These are phyloP conservation scores for Sphaeramia orbicularis DNA, from an alignment of 2,797 vertebrate species.

Conservation along the genomic window DNA sequence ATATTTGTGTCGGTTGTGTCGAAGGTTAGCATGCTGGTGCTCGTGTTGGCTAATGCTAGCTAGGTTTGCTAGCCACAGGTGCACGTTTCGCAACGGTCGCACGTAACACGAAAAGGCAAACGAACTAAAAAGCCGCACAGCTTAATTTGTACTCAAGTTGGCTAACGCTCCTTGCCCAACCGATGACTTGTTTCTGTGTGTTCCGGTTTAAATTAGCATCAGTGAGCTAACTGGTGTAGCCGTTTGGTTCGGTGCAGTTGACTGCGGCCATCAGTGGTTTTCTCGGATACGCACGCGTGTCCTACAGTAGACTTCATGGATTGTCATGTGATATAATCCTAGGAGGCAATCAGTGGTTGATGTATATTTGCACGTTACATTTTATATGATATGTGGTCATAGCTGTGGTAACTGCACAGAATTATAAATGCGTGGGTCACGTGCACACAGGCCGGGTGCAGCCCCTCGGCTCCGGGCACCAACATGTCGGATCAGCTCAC, in stretches of 20 bases:
- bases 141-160: no score
- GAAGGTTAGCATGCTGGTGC: conserved; percentile 18
- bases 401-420: not conserved
- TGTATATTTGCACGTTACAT: accelerated
- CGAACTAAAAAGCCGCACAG: no score
- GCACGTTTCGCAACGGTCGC: conserved; percentile 25
- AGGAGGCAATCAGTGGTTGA: no score
- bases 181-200: no score
- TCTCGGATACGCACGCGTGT: not conserved
- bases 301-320: not conserved
- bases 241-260: not conserved
- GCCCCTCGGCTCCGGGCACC: not conserved
- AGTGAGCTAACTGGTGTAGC: not conserved
- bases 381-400: not conserved
- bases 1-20: not conserved
- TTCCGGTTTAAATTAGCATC: not conserved
- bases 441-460: conserved; percentile 24
- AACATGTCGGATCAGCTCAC: not conserved
- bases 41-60: conserved; percentile 51
- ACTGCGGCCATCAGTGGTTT: conserved; percentile 1
- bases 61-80: conserved; percentile 19
- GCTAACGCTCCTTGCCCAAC: no score
- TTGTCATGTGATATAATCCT: no score
- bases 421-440: not conserved
- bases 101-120: not conserved